Base-by-base conservation (phyloP, 2,888 invertebrate genomes). In the Hypercompe scribonia region DNA sequence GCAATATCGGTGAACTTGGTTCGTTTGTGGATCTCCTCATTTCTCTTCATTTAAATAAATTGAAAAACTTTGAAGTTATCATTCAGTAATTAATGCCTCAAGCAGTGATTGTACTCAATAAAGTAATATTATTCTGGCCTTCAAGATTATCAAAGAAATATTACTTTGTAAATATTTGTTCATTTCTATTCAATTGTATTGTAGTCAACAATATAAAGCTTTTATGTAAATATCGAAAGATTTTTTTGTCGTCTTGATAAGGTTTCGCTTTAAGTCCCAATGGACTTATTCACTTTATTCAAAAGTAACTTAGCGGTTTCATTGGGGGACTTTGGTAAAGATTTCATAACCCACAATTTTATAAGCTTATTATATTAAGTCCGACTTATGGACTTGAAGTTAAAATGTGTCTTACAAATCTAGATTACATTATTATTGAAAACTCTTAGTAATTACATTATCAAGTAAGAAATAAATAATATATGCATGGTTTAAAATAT, bases 221-320 rank as follows among this genome's bases (percentile, higher is more conserved):
- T 65, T 65, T 33, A n/a, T 54, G 34, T n/a, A 65, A 65, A 58
- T 71, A 39, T 71, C 21, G n/a, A n/a, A 1, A 28, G 39, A 21
- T 65, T 71, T 31, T 4, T 66, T 70, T 54, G 54, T 50, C 5
- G 46, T 65, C 54, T 65, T 36, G 36, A 70, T 70, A 65, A 54
- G 65, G 71, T 39, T 71, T 31, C 28, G 21, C 50, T 65, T 31
- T 5, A 65, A 65, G 28, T 42, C 33, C 36, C 36, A 65, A 21
- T 31, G 18, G 61, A 61, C 28, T 31, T 31, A 61, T 61, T 61
- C 8, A 3, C 18, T 61, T 61, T 31, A 61, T 31, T 31, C 61
- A 18, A 31, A 61, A 31, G 61, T 18, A 61, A 61, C 18, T 31
- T 31, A 61, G 5, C 61, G 61, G 31, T 31, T 31, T 18, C 31